phyloP scores from a whole-genome alignment of 2,888 invertebrate species.

The Drosophila crucigera region DNA sequence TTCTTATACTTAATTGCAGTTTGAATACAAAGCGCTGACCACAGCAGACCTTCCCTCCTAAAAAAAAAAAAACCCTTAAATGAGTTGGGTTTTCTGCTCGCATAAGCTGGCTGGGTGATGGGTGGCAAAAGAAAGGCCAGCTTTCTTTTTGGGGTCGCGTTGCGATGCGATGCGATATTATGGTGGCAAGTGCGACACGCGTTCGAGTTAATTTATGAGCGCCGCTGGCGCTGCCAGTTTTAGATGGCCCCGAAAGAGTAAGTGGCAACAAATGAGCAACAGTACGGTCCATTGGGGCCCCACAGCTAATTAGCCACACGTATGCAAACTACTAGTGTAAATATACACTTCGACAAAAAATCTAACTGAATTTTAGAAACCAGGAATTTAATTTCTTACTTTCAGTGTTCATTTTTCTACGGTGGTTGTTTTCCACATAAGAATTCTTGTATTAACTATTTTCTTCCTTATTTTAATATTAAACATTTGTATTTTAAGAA shows the following conservation, averaged over 20 bases:
- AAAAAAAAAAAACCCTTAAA: neutral
- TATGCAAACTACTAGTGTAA: neutral
- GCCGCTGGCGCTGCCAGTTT: slow-evolving; percentile 30
- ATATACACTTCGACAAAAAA: neutral
- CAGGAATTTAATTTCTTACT: too few relatives aligned
- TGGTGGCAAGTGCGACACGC: slow-evolving; percentile 32
- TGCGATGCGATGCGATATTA: slow-evolving; percentile 6
- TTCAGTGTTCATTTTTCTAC: too few relatives aligned
- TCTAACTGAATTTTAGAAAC: fast-evolving
- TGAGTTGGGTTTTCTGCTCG: neutral
- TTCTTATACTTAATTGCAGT: slow-evolving; percentile 61
- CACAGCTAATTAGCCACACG: slow-evolving; percentile 6
- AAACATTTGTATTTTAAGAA: too few relatives aligned
- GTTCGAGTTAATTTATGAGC: slow-evolving; percentile 50
- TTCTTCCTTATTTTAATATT: too few relatives aligned
- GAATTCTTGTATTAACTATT: too few relatives aligned
- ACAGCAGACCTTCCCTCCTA: neutral
- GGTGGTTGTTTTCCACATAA: too few relatives aligned
- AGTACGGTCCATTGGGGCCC: slow-evolving; percentile 38
- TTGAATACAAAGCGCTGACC: slow-evolving; percentile 37
- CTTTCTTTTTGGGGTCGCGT: slow-evolving; percentile 6
- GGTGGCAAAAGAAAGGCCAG: slow-evolving; percentile 1
- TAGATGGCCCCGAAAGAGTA: slow-evolving; percentile 17
- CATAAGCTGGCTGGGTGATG: neutral
- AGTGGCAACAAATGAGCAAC: slow-evolving; percentile 36